Percentiles rank a stretch among this genome's conserved stretches.
Conservation (phyloP, 2,797 vertebrate genomes). For the Phrynocephalus guinanensis region DNA sequence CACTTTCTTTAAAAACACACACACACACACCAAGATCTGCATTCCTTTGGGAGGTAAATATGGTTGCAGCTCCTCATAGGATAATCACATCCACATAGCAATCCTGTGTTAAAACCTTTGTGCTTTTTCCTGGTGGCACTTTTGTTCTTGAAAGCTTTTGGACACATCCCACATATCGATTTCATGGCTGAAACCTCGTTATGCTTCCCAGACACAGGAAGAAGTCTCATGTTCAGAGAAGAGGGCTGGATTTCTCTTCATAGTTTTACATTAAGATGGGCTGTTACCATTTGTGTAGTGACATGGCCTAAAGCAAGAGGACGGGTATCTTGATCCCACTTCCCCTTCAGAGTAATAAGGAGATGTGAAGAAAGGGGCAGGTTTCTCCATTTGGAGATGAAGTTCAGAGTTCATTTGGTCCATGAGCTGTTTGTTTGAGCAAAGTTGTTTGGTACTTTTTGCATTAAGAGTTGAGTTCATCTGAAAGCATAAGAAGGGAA, state of each 20-base stretch:
- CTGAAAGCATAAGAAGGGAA: too few species aligned
- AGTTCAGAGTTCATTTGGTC: slow-evolving; percentile 20
- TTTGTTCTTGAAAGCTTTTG: slow-evolving; percentile 22
- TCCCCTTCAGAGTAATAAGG: slow-evolving; percentile 22
- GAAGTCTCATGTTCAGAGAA: slow-evolving; percentile 17
- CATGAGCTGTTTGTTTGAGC: slow-evolving; percentile 7
- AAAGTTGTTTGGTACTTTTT: not conserved
- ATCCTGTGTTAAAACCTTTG: slow-evolving; percentile 13
- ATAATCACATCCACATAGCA: slow-evolving; percentile 33
- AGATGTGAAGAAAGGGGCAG: slow-evolving; percentile 21
- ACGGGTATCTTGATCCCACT: not conserved
- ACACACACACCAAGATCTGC: not conserved
- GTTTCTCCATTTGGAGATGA: not conserved
- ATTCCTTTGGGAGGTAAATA: slow-evolving; percentile 48
- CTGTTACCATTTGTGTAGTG: not conserved
- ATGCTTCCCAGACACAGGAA: not conserved
- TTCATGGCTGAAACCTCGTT: slow-evolving; percentile 27
- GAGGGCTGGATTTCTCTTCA: not conserved
- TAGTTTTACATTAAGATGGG: not conserved
- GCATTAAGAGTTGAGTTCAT: too few species aligned
- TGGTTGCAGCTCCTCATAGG: slow-evolving; percentile 26
- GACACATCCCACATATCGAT: not conserved
- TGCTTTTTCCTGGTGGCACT: not conserved
- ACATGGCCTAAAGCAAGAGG: slow-evolving; percentile 11
- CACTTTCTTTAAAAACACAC: slow-evolving; percentile 2